Conservation (phyloP, 2,113 vertebrate species). For the Potamarius usumacintae region DNA sequence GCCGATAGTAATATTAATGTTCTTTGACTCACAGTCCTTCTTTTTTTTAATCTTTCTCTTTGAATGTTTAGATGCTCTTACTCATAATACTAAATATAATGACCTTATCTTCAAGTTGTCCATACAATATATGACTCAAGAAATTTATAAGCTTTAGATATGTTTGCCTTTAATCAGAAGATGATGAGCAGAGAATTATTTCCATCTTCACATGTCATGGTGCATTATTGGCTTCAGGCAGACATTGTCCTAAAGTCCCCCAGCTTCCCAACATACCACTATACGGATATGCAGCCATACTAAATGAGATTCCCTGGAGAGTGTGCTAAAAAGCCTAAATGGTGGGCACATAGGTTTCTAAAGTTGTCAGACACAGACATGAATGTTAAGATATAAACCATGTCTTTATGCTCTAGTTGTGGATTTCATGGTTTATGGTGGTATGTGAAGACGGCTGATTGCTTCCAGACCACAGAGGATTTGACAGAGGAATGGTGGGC, state of each 20-base stretch:
- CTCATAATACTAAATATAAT: neutral
- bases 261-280: neutral
- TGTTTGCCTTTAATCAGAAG: constrained; percentile 13
- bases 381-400: constrained; percentile 71
- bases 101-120: neutral
- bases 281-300: neutral
- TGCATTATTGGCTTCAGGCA: neutral
- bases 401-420: constrained; percentile 67
- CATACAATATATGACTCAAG: neutral
- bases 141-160: neutral
- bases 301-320: neutral
- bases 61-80: constrained; percentile 23
- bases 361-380: constrained; percentile 68
- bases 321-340: constrained; percentile 46
- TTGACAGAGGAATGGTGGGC: constrained; percentile 13
- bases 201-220: constrained; percentile 10
- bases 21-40: neutral
- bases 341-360: constrained; percentile 57
- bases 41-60: neutral
- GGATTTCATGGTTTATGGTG: constrained; percentile 70
- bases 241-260: constrained; percentile 9
- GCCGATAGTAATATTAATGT: neutral
- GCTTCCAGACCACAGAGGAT: constrained; percentile 67
- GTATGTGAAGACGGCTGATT: constrained; percentile 70
- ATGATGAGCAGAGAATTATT: constrained; percentile 26